Conservation (phyloP, 2,888 invertebrate genomes). For the Athalia rosae region DNA sequence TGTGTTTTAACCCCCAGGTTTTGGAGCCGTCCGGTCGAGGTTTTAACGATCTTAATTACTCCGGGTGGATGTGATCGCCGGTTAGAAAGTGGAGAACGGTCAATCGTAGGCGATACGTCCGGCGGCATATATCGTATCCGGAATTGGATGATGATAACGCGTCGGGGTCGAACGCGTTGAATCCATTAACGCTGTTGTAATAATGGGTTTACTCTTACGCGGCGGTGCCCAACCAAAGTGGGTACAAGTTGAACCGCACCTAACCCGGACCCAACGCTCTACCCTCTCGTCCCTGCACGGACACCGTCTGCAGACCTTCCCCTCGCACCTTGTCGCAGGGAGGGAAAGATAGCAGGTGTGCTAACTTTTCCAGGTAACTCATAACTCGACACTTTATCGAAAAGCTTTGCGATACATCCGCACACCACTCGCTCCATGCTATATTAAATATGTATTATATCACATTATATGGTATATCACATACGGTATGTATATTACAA, state of each 20-base stretch:
- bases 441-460: too few relatives aligned
- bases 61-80: too few relatives aligned
- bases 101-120: not conserved
- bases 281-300: conserved; percentile 21
- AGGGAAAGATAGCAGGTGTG: conserved; percentile 41
- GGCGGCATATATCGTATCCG: not conserved
- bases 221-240: conserved; percentile 6
- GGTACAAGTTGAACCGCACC: conserved; percentile 14
- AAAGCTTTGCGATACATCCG: conserved; percentile 30
- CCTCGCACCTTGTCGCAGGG: not conserved
- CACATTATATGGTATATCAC: too few relatives aligned
- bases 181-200: conserved; percentile 37
- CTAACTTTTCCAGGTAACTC: conserved; percentile 15
- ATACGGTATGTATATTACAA: too few relatives aligned
- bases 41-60: too few relatives aligned
- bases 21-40: too few relatives aligned
- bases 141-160: conserved; percentile 31
- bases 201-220: conserved; percentile 39
- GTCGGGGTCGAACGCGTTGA: conserved; percentile 31
- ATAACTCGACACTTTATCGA: conserved; percentile 25
- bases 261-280: not conserved
- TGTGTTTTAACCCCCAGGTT: too few relatives aligned
- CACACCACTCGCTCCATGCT: not conserved
- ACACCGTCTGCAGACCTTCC: not conserved
- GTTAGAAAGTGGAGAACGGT: not conserved